These are phyloP conservation scores for Pteromalus puparum DNA, from an alignment of 1,140 invertebrate species.

Conservation along the genomic window DNA sequence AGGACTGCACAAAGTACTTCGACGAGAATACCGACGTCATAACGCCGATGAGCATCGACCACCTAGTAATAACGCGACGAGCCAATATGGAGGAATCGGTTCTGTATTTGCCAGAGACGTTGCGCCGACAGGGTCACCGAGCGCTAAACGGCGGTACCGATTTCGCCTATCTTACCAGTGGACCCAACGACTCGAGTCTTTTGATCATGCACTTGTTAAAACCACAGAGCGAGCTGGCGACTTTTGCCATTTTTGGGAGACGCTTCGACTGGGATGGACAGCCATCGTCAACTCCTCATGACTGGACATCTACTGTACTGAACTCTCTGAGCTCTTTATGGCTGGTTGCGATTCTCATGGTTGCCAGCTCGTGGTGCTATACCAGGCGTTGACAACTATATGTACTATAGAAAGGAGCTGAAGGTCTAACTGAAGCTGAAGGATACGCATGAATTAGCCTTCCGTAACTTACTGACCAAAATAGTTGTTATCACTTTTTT, in stretches of 20 bases:
- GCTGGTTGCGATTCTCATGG: too few relatives aligned
- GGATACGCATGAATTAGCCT: too few relatives aligned
- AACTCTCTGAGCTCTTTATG: too few relatives aligned
- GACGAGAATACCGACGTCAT: background rate
- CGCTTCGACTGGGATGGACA: conserved; percentile 57
- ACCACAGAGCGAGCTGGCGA: conserved; percentile 47
- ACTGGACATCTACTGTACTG: too few relatives aligned
- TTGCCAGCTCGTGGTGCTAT: too few relatives aligned
- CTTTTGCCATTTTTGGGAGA: conserved; percentile 60
- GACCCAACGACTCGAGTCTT: background rate
- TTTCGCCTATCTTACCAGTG: background rate
- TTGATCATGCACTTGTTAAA: conserved; percentile 21
- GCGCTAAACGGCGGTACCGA: background rate
- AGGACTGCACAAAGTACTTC: background rate
- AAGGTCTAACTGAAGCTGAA: too few relatives aligned
- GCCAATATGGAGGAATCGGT: too few relatives aligned
- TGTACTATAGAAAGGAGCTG: too few relatives aligned
- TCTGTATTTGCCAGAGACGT: background rate
- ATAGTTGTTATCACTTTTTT: too few relatives aligned
- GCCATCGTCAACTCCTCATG: too few relatives aligned
- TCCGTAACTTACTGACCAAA: too few relatives aligned
- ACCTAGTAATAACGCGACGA: background rate
- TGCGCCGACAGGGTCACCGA: background rate
- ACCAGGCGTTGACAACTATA: too few relatives aligned
- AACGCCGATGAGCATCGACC: background rate